These are phyloP conservation scores for Pseudomyrmex concolor DNA, from an alignment of 1,140 invertebrate genomes.

Conservation along the genomic window DNA sequence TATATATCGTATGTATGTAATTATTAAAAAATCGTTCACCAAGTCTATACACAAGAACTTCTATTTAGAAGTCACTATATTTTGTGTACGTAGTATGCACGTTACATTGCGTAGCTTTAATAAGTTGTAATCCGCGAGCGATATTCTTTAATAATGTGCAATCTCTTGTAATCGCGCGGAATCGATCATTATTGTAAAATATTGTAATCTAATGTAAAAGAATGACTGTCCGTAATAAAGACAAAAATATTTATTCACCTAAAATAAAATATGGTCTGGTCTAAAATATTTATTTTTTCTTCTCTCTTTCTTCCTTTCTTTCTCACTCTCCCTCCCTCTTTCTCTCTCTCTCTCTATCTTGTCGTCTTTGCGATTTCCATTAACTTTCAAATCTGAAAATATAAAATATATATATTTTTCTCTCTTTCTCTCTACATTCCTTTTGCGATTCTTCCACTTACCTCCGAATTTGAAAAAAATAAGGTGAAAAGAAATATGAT, in stretches of 20 bases:
- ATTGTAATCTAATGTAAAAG: constrained; percentile 79
- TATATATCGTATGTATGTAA: constrained; percentile 23
- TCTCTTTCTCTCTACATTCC: too few relatives aligned
- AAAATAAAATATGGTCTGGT: background rate
- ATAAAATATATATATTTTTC: background rate
- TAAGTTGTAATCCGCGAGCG: constrained; percentile 59
- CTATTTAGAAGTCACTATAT: constrained; percentile 68
- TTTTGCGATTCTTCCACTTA: too few relatives aligned
- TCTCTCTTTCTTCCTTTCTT: background rate
- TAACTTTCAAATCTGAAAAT: background rate
- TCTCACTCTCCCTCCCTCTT: background rate
- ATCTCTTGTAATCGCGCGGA: constrained; percentile 75
- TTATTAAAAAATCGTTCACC: background rate
- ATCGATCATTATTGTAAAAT: constrained; percentile 78
- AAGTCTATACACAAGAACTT: constrained; percentile 42
- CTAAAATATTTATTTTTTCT: background rate
- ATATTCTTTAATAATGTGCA: constrained; percentile 79
- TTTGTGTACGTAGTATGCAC: constrained; percentile 70
- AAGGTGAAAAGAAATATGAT: background rate
- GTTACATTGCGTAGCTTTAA: constrained; percentile 68
- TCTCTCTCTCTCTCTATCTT: background rate
- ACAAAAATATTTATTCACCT: constrained; percentile 82
- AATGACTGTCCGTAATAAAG: constrained; percentile 82
- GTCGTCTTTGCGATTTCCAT: too few relatives aligned
- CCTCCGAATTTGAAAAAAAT: too few relatives aligned